Evolutionary conservation across 2,888 invertebrate genomes (phyloP).

Genomic region (Heteropelma amictum): DNA sequence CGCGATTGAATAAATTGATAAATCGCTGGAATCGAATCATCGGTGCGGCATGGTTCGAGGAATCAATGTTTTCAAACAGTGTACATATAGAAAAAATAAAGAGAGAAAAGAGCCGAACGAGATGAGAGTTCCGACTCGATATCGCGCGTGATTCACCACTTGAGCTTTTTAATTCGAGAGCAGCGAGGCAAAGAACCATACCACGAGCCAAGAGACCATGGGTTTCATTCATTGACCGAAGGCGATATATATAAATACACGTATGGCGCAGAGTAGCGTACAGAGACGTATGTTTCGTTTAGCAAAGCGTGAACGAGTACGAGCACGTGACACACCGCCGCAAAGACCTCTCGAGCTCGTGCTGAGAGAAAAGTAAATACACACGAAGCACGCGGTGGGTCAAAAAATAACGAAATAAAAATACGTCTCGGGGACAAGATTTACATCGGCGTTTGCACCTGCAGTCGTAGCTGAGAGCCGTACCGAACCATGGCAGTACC

Average conservation of each 20-base stretch:
- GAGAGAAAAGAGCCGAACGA: neutral
- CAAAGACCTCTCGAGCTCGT: slow-evolving; percentile 33
- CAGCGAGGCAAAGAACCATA: slow-evolving; percentile 12
- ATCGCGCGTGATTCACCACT: slow-evolving; percentile 59
- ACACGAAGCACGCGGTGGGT: neutral
- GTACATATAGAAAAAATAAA: neutral
- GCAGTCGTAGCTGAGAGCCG: no score
- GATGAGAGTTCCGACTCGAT: slow-evolving; percentile 35
- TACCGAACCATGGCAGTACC: no score
- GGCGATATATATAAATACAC: slow-evolving; percentile 26
- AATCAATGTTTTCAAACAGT: slow-evolving; percentile 2
- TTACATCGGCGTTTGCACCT: no score
- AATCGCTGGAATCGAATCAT: slow-evolving; percentile 14
- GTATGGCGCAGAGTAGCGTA: slow-evolving; percentile 2
- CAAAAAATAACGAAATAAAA: neutral
- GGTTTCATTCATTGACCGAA: slow-evolving; percentile 55
- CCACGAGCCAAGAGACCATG: slow-evolving; percentile 7
- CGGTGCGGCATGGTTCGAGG: slow-evolving; percentile 20
- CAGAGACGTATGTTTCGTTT: slow-evolving; percentile 51
- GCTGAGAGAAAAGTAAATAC: slow-evolving; percentile 6
- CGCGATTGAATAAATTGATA: neutral
- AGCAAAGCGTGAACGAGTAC: slow-evolving; percentile 46
- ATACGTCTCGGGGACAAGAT: no score
- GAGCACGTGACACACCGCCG: slow-evolving; percentile 48
- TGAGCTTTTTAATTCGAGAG: slow-evolving; percentile 57